Evolutionary conservation across 2,797 vertebrate genomes (phyloP).

Genomic region (Rhynchonycteris naso): DNA sequence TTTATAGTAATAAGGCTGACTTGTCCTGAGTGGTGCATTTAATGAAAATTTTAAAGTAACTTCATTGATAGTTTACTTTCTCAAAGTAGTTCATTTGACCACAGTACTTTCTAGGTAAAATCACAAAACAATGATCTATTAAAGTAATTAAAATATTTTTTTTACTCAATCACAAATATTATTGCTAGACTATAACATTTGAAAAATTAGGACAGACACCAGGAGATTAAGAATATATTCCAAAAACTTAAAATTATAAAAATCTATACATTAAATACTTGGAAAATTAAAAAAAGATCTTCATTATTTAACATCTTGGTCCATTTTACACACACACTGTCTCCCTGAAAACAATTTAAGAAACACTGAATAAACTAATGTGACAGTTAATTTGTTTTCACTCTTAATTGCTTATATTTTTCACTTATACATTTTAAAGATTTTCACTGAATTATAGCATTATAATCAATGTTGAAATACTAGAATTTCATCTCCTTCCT

Average conservation of each 20-base stretch:
- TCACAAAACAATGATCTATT: conserved; percentile 3
- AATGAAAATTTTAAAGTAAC: conserved; percentile 68
- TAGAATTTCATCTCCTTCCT: background rate
- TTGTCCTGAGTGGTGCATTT: conserved; percentile 51
- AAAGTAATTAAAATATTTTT: conserved; percentile 7
- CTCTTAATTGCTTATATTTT: background rate
- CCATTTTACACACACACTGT: background rate
- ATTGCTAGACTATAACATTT: background rate
- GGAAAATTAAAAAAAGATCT: background rate
- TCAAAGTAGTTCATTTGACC: conserved; percentile 1
- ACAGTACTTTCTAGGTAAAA: background rate
- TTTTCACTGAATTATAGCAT: background rate
- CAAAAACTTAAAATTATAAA: background rate
- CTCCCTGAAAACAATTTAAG: background rate
- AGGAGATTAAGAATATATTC: background rate
- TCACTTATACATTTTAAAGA: conserved; percentile 47
- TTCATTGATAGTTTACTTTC: conserved; percentile 54
- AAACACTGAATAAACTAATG: conserved; percentile 37
- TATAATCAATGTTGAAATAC: background rate
- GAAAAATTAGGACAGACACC: background rate
- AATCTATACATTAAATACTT: background rate
- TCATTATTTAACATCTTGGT: background rate
- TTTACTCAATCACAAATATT: background rate
- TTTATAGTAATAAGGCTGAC: conserved; percentile 56
- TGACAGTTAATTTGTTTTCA: background rate